Evolutionary conservation across 2,113 vertebrate genomes (phyloP).

Genomic region (Thalassarche chlororhynchos): DNA sequence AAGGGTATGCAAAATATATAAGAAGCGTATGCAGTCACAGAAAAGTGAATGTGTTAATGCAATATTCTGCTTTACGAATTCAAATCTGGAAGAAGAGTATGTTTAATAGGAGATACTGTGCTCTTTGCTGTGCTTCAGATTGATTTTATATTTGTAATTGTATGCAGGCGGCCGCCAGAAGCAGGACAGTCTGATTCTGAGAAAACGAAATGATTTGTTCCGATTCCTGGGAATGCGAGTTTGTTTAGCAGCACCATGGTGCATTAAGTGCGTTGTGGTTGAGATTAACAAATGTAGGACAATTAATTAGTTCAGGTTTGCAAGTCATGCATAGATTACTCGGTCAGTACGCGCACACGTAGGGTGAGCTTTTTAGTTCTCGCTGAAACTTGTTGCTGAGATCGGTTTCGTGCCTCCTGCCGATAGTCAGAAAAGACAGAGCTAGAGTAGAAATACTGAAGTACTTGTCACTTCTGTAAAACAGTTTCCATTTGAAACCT

Average conservation of each 20-base stretch:
- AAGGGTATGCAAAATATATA: not conserved
- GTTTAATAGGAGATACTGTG: not conserved
- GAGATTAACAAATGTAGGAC: not conserved
- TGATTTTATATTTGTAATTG: not conserved
- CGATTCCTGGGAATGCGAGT: accelerated
- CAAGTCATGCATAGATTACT: not conserved
- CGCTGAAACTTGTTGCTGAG: not conserved
- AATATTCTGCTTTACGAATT: not conserved
- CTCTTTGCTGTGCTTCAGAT: not conserved
- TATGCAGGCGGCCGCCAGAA: not conserved
- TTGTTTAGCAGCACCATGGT: not conserved
- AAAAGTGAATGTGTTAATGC: not conserved
- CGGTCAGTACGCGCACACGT: not conserved
- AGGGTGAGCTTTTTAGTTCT: not conserved
- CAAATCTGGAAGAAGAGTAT: not conserved
- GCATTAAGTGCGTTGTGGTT: not conserved
- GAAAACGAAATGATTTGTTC: not conserved
- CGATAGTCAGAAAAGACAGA: not conserved
- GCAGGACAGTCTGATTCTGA: not conserved
- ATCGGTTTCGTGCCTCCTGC: not conserved
- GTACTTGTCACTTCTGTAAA: conserved; percentile 26
- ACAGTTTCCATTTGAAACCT: conserved; percentile 26
- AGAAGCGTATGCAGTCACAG: not conserved
- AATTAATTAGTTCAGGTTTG: conserved; percentile 40
- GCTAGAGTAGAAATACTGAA: not conserved